These are phyloP conservation scores for Arctia plantaginis DNA, from an alignment of 2,888 invertebrate genomes.

Conservation along the genomic window DNA sequence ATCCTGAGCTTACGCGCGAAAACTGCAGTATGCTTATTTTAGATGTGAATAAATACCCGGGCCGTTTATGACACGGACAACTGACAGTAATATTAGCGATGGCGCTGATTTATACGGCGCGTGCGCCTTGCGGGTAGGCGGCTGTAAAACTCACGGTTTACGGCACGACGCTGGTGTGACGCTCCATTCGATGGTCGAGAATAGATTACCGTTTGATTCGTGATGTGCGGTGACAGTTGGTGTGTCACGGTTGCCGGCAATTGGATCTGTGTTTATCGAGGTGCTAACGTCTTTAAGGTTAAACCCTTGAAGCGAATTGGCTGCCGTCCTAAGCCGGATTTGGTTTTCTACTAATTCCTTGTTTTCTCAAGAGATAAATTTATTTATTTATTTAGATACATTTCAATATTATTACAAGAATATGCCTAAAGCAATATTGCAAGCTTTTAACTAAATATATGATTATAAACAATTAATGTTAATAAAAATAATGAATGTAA, in stretches of 20 bases:
- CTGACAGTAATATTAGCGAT: constrained; percentile 78
- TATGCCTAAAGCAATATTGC: too few relatives aligned
- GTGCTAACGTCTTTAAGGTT: constrained; percentile 2
- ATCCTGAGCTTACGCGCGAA: constrained; percentile 62
- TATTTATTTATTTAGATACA: too few relatives aligned
- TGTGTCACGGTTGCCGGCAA: constrained; percentile 21
- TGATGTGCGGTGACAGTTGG: constrained; percentile 48
- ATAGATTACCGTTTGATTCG: constrained; percentile 53
- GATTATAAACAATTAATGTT: too few relatives aligned
- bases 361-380: background rate
- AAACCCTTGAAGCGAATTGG: constrained; percentile 8
- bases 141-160: constrained; percentile 73
- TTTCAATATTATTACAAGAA: too few relatives aligned
- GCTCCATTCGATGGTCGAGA: constrained; percentile 65
- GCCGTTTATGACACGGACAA: constrained; percentile 74
- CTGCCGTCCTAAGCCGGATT: background rate
- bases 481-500: too few relatives aligned
- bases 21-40: constrained; percentile 70
- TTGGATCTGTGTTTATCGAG: constrained; percentile 10
- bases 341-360: background rate
- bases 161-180: constrained; percentile 29
- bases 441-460: too few relatives aligned
- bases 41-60: constrained; percentile 54
- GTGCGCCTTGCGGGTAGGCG: constrained; percentile 55
- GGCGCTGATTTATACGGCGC: constrained; percentile 75